Percentiles rank a stretch among this genome's conserved stretches.
Conservation (phyloP, 2,113 vertebrate species). For the human (Homo sapiens) region DNA sequence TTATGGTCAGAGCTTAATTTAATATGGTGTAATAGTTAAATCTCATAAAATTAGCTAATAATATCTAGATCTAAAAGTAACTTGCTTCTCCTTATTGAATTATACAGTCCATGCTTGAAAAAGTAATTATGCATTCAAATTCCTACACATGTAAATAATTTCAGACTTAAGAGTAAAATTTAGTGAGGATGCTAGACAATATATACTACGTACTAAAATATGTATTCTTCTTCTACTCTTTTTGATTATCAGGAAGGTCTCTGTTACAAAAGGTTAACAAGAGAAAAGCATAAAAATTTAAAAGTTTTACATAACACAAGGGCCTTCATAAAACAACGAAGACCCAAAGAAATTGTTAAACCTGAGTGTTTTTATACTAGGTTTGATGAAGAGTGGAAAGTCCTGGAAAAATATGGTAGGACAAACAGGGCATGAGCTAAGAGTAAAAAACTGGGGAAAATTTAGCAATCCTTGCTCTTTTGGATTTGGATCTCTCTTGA, state of each 20-base stretch:
- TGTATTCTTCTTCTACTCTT: background rate
- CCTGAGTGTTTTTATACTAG: background rate
- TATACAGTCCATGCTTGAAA: background rate
- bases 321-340: background rate
- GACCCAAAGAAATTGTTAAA: background rate
- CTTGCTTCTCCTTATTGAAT: background rate
- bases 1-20: background rate
- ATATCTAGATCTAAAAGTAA: background rate
- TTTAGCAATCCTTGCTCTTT: background rate
- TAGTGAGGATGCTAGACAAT: background rate
- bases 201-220: background rate
- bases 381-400: background rate
- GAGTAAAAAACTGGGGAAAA: background rate
- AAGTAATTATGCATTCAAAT: background rate
- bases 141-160: background rate
- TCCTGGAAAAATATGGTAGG: background rate
- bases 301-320: background rate
- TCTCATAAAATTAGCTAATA: background rate
- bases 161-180: background rate
- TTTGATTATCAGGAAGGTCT: background rate
- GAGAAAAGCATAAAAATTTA: background rate
- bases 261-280: background rate
- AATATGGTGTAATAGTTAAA: background rate
- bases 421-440: background rate
- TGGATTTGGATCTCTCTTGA: background rate